Percentiles rank a stretch among this genome's conserved stretches.
phyloP scores from a whole-genome alignment of 2,797 vertebrate genomes.

The Lutjanus campechanus region DNA sequence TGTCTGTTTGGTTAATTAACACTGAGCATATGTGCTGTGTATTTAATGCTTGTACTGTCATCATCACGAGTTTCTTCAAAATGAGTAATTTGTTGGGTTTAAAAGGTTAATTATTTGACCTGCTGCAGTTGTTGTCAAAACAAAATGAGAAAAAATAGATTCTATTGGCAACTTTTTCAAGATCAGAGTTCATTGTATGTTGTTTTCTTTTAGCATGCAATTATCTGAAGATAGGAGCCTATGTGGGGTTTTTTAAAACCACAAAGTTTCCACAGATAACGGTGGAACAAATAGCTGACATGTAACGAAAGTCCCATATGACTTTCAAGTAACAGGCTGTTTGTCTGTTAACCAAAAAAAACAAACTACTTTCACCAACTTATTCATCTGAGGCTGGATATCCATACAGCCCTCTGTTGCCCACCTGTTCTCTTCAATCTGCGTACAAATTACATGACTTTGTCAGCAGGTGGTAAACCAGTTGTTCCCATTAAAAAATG shows the following conservation, averaged over 20 bases:
- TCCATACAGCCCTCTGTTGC: neutral
- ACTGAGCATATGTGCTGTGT: neutral
- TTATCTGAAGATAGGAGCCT: no score
- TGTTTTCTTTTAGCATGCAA: no score
- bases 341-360: neutral
- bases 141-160: neutral
- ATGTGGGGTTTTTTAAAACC: no score
- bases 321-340: neutral
- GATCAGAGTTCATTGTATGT: no score
- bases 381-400: neutral
- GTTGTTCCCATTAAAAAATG: no score
- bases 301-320: no score
- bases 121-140: neutral
- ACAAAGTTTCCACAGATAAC: no score
- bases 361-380: neutral
- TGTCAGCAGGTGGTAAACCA: no score
- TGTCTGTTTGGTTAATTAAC: neutral
- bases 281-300: no score
- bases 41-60: neutral
- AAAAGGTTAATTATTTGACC: conserved; percentile 3
- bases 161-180: neutral
- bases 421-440: no score
- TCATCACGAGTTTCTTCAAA: neutral
- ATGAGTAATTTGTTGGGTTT: neutral
- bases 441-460: no score